Conservation (phyloP, 1,140 invertebrate genomes). For the Pissodes strobi region DNA sequence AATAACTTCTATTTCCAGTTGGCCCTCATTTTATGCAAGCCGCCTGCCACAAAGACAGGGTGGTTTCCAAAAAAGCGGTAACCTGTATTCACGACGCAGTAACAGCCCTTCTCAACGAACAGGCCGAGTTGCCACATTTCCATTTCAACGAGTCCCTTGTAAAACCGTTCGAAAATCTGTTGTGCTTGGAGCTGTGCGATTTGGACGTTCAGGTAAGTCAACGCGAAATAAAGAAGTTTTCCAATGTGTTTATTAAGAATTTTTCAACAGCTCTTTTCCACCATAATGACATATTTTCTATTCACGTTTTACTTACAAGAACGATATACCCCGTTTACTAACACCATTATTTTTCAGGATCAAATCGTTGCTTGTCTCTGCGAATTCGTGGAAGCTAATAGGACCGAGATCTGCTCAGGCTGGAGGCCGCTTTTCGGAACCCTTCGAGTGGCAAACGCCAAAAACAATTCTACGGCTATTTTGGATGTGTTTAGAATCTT, state of each 20-base stretch:
- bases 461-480: slow-evolving; percentile 72
- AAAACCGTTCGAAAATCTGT: slow-evolving; percentile 92
- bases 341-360: slow-evolving; percentile 67
- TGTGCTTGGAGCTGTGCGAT: slow-evolving; percentile 90
- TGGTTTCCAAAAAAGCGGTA: slow-evolving; percentile 91
- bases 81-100: slow-evolving; percentile 91
- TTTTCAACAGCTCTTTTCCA: slow-evolving; percentile 4
- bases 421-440: slow-evolving; percentile 93
- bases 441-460: slow-evolving; percentile 75
- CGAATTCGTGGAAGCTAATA: slow-evolving; percentile 92
- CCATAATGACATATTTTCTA: too few relatives aligned
- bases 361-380: slow-evolving; percentile 94
- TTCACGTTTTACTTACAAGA: too few relatives aligned
- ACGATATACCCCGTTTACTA: slow-evolving; percentile 27
- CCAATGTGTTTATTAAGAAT: not conserved
- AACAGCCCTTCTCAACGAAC: slow-evolving; percentile 84
- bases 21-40: slow-evolving; percentile 93
- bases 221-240: slow-evolving; percentile 4
- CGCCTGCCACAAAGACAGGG: slow-evolving; percentile 86
- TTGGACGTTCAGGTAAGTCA: slow-evolving; percentile 83
- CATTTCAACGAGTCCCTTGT: slow-evolving; percentile 94
- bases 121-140: slow-evolving; percentile 87
- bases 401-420: slow-evolving; percentile 88
- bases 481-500: slow-evolving; percentile 93
- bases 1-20: too few relatives aligned